Conservation (phyloP, 2,797 vertebrate genomes). For the Yasuhikotakia modesta region DNA sequence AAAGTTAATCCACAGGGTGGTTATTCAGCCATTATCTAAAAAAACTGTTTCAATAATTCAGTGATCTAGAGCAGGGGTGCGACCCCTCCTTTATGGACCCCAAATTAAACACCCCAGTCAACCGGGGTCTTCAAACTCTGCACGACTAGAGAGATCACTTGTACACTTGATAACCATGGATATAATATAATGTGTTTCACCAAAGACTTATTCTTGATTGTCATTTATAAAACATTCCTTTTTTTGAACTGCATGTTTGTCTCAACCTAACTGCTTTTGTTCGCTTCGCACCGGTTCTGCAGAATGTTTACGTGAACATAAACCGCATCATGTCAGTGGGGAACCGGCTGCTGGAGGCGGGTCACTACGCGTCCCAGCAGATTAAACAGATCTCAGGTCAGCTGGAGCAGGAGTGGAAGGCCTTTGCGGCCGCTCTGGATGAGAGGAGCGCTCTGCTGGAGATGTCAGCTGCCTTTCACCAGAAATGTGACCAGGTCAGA, state of each 20-base stretch:
- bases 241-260: no score
- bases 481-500: constrained; percentile 96
- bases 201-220: no score
- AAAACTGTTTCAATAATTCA: not conserved
- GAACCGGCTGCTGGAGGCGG: constrained; percentile 93
- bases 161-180: no score
- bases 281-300: not conserved
- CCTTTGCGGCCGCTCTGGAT: constrained; percentile 93
- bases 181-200: no score
- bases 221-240: no score
- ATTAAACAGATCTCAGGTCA: constrained; percentile 97
- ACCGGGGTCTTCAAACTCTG: no score
- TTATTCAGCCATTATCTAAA: not conserved
- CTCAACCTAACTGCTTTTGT: not conserved
- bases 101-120: no score
- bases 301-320: constrained; percentile 99
- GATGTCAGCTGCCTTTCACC: constrained; percentile 96
- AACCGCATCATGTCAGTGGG: constrained; percentile 99
- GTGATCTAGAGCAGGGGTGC: not conserved
- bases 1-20: not conserved
- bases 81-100: no score
- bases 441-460: constrained; percentile 95
- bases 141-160: no score
- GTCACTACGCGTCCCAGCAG: constrained; percentile 97
- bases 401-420: constrained; percentile 98